These are phyloP conservation scores for Parauchenoglanis ngamensis DNA, from an alignment of 2,797 vertebrate species.

Conservation along the genomic window DNA sequence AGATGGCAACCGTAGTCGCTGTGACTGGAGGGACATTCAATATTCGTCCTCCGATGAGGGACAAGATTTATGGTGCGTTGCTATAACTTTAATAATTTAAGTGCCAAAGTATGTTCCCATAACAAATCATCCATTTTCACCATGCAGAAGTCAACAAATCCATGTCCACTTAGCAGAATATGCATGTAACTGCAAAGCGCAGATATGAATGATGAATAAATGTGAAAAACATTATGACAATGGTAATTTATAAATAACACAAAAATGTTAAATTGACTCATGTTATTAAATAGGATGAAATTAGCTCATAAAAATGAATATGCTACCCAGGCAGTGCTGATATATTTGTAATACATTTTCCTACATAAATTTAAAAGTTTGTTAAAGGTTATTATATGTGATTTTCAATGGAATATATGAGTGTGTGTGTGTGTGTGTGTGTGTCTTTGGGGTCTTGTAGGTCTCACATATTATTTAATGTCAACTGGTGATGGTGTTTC, in stretches of 20 bases:
- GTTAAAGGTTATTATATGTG: neutral
- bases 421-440: neutral
- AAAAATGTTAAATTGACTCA: neutral
- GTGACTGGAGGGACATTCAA: constrained; percentile 60
- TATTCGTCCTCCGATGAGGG: constrained; percentile 60
- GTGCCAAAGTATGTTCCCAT: constrained; percentile 43
- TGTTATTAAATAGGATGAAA: neutral
- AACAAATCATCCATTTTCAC: constrained; percentile 62
- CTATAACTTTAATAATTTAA: constrained; percentile 57
- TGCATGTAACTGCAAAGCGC: constrained; percentile 11
- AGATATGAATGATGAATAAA: constrained; percentile 25
- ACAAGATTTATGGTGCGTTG: constrained; percentile 67
- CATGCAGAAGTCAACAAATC: constrained; percentile 59
- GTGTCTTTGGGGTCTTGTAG: neutral
- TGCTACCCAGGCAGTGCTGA: neutral
- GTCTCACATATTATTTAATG: neutral
- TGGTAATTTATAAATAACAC: neutral
- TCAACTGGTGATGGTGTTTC: neutral
- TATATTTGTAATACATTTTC: neutral
- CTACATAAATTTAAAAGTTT: neutral
- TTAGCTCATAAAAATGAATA: neutral
- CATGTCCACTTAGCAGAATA: constrained; percentile 52
- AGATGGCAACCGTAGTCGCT: constrained; percentile 65
- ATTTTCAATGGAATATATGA: neutral
- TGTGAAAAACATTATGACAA: constrained; percentile 6